Conservation (phyloP, 2,113 vertebrate genomes). For the Eretmochelys imbricata region DNA sequence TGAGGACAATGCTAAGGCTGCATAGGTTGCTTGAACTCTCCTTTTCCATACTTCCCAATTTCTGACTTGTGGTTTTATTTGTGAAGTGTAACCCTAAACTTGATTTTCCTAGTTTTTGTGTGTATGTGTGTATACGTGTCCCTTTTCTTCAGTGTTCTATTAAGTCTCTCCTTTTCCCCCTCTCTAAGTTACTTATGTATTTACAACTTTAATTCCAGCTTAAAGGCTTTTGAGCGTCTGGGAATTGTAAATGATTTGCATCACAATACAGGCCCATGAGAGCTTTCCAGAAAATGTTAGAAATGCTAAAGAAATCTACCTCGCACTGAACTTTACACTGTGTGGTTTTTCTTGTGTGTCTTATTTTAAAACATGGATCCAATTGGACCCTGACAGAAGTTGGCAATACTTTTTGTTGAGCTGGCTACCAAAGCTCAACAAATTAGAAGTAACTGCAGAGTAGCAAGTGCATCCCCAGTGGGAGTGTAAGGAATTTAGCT, state of each 20-base stretch:
- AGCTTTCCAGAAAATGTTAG: background rate
- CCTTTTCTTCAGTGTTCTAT: background rate
- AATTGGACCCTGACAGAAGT: background rate
- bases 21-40: background rate
- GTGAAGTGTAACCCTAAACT: background rate
- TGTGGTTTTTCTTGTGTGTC: background rate
- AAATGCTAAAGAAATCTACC: background rate
- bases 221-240: conserved; percentile 39
- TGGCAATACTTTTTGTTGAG: background rate
- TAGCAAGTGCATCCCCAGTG: background rate
- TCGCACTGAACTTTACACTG: background rate
- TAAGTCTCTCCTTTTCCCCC: background rate
- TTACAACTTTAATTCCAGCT: conserved; percentile 41
- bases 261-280: background rate
- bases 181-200: background rate
- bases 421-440: background rate
- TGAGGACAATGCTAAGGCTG: background rate
- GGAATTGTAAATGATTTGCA: conserved; percentile 31
- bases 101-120: background rate
- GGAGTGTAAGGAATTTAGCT: background rate
- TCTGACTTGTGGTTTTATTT: background rate
- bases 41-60: background rate
- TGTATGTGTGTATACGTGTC: background rate
- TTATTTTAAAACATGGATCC: background rate
- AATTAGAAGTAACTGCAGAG: background rate